A percentile compares a stretch with the other conserved stretches of the same genome.
Evolutionary conservation across 2,113 vertebrate species (phyloP).

Genomic region (Fregetta grallaria): DNA sequence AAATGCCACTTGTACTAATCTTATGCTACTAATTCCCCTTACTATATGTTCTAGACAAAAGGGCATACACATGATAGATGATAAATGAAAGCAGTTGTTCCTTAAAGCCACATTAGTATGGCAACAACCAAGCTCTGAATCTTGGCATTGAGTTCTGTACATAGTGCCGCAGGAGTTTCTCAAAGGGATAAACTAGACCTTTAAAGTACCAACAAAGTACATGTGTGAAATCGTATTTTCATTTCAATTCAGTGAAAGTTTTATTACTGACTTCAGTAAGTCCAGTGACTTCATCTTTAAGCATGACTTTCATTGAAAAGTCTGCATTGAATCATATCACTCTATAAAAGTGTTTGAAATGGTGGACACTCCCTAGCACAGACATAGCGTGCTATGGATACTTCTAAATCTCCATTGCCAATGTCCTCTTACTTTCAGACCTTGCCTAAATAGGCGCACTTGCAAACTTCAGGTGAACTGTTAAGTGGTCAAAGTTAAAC

Average conservation of each 20-base stretch:
- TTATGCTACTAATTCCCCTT: neutral
- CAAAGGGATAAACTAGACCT: neutral
- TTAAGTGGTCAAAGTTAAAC: neutral
- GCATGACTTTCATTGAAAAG: rapidly evolving
- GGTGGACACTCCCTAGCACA: neutral
- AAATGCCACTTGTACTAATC: neutral
- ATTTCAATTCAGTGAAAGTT: neutral
- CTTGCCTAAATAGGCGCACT: neutral
- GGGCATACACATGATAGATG: neutral
- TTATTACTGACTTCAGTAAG: neutral
- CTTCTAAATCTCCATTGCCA: neutral
- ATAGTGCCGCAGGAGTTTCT: neutral
- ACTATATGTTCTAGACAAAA: neutral
- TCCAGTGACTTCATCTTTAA: neutral
- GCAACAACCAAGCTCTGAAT: neutral
- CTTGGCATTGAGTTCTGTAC: neutral
- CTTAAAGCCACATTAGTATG: neutral
- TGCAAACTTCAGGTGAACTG: neutral
- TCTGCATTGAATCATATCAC: neutral
- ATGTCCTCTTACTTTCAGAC: neutral
- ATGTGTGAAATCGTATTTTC: neutral
- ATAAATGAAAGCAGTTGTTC: neutral
- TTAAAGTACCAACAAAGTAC: neutral
- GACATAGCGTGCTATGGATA: neutral
- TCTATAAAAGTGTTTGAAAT: neutral